phyloP scores from a whole-genome alignment of 2,888 invertebrate genomes.

The Trichopoda pennipes region DNA sequence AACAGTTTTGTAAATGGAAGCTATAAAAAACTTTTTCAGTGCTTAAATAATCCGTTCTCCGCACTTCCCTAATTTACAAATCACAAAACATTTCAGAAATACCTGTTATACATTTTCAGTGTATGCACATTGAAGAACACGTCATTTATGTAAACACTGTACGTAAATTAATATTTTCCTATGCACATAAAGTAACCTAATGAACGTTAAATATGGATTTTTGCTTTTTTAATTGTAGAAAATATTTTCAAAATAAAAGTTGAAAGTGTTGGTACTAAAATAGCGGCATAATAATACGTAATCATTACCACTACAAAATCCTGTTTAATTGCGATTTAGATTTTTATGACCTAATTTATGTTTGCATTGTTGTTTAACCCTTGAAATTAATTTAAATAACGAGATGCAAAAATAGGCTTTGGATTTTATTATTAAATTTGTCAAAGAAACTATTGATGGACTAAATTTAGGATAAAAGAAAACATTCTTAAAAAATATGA shows the following conservation, averaged over 20 bases:
- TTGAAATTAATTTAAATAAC: background rate
- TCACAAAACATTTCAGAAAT: too few species aligned
- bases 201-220: conserved; percentile 32
- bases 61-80: too few species aligned
- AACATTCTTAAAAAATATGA: too few species aligned
- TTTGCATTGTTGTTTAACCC: conserved; percentile 27
- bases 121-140: background rate
- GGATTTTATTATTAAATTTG: background rate
- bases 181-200: conserved; percentile 53
- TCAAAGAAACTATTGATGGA: too few species aligned
- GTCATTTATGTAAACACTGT: background rate
- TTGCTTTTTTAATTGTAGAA: background rate
- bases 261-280: conserved; percentile 1
- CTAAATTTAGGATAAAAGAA: too few species aligned
- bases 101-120: too few species aligned
- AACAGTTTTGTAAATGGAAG: too few species aligned
- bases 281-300: conserved; percentile 38
- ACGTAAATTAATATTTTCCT: background rate
- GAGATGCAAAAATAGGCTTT: too few species aligned
- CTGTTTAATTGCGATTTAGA: conserved; percentile 34
- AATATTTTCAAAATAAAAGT: conserved; percentile 12
- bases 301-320: conserved; percentile 42
- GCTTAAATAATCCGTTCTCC: too few species aligned
- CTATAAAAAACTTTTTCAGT: too few species aligned
- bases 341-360: conserved; percentile 1